Base-by-base conservation (phyloP, 2,797 vertebrate genomes). In the Enteromius argenteus region DNA sequence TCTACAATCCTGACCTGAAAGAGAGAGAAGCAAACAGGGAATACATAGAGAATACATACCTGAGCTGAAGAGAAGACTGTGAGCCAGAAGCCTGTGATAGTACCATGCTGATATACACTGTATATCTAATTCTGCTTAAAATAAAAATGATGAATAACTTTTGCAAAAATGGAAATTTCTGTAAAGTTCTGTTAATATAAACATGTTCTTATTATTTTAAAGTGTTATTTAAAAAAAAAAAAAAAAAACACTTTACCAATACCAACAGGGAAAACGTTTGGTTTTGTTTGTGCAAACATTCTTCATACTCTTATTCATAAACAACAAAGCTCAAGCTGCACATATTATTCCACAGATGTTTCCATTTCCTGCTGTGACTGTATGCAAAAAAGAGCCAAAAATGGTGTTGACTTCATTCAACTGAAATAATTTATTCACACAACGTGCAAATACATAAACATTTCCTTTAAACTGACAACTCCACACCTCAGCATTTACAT, bases 381-480 rank as follows among this genome's bases (percentile, higher is more conserved):
- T 27, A 74, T 49, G 69, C 42, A 81, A 81, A 64, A 64, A 53
- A 72, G 11, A 32, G 27, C 27, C 67, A 44, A 58, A n/a, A 35
- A 60, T 44, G 56, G 75, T 39, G 21, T 27, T 23, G 32, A 27
- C 9, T 51, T 19, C 64, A 68, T 39, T 30, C 14, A 80, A 21
- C 44, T 44, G 32, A 44, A 86, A 1, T 62, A 8, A 44, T 60
- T 23, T 23, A 5, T 14, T 64, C 0, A 35, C 4, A 19, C 62
- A 30, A 51, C 3, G 67, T 30, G 23, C 42, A 32, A 49, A 74
- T 71, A 19, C 51, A 80, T 32, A 67, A 73, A 58, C 51, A 72
- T 71, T 74, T 68, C 72, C 51, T 1, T 11, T 15, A 14, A 37
- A 76, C 77, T 80, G 89, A 90, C 80, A 86, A 89, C 87, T 60